Evolutionary conservation across 2,113 vertebrate species (phyloP).

Genomic region (Pseudopodoces humilis): DNA sequence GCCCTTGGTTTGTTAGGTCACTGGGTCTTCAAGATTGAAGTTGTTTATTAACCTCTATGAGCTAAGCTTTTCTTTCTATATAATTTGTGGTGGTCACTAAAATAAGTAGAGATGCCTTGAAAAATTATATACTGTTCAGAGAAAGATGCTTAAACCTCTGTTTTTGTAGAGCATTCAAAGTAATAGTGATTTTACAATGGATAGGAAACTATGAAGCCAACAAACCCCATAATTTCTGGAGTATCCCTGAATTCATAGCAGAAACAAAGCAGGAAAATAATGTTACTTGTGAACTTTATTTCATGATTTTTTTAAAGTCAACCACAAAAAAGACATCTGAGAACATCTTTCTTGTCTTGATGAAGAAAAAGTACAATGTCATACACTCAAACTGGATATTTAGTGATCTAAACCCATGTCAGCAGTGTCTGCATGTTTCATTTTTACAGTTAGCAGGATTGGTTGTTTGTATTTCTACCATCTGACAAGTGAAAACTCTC

Average conservation of each 20-base stretch:
- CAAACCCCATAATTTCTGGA: constrained; percentile 11
- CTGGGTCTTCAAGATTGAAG: neutral
- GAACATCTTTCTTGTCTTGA: neutral
- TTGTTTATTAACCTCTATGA: constrained; percentile 31
- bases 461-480: neutral
- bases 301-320: neutral
- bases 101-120: constrained; percentile 2
- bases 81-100: neutral
- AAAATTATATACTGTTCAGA: constrained; percentile 2
- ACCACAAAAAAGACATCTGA: neutral
- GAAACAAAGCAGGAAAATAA: neutral
- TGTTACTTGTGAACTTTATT: neutral
- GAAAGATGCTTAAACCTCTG: neutral
- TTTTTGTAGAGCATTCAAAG: neutral
- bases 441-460: neutral
- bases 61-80: neutral
- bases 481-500: neutral
- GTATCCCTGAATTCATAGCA: neutral
- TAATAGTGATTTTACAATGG: neutral
- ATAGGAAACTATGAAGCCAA: constrained; percentile 26
- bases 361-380: neutral
- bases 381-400: neutral
- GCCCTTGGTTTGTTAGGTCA: neutral
- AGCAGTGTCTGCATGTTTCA: neutral
- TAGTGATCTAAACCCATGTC: neutral